Evolutionary conservation across 2,113 vertebrate genomes (phyloP).

Genomic region (Pitta sordida): DNA sequence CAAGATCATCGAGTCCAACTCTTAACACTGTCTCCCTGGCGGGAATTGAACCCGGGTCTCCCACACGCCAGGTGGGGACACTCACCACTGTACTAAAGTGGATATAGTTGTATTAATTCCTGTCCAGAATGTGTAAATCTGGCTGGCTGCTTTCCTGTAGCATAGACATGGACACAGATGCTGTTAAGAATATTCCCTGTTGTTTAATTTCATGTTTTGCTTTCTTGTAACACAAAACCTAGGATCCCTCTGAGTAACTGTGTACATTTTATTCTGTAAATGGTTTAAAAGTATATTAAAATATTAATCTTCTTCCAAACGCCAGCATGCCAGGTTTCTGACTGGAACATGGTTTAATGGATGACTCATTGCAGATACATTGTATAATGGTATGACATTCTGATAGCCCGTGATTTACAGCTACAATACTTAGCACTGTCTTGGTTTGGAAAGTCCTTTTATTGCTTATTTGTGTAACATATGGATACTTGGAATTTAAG

Average conservation of each 20-base stretch:
- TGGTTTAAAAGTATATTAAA: slow-evolving; percentile 30
- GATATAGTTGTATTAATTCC: background rate
- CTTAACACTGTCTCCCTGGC: too few relatives aligned
- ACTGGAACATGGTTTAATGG: slow-evolving; percentile 12
- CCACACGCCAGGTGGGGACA: too few relatives aligned
- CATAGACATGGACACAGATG: background rate
- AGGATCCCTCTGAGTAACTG: background rate
- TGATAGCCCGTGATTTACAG: slow-evolving; percentile 36
- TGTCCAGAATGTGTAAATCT: background rate
- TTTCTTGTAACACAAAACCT: background rate
- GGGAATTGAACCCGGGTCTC: too few relatives aligned
- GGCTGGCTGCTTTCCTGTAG: background rate
- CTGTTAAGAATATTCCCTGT: background rate
- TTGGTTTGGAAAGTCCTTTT: slow-evolving; percentile 17
- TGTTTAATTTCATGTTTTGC: background rate
- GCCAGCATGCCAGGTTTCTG: slow-evolving; percentile 23
- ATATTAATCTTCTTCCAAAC: background rate
- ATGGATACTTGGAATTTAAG: background rate
- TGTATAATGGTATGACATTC: background rate
- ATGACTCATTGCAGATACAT: slow-evolving; percentile 16
- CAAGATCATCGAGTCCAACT: too few relatives aligned
- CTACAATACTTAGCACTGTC: background rate
- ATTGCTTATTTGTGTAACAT: slow-evolving; percentile 25
- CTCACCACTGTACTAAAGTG: too few relatives aligned
- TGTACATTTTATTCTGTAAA: background rate